Percentiles rank a stretch among this genome's conserved stretches.
Conservation (phyloP, 2,797 vertebrate genomes). For the Falco novaeseelandiae region DNA sequence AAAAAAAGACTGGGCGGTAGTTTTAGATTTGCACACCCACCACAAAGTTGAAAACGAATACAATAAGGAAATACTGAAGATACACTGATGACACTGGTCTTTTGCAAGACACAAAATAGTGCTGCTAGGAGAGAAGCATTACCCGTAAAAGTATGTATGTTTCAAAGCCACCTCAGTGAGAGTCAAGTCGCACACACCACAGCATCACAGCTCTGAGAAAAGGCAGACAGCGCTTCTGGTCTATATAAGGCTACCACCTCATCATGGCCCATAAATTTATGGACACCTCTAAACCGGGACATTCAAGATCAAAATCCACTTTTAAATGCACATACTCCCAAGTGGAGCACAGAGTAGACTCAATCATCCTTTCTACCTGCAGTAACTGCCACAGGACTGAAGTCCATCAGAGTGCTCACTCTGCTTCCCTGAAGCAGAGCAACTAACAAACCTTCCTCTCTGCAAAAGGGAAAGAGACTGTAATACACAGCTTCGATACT, state of each 20-base stretch:
- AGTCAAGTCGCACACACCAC: fast-evolving
- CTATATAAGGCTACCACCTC: background rate
- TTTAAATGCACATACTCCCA: background rate
- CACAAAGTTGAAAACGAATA: background rate
- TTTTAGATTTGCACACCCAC: background rate
- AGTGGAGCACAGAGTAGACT: background rate
- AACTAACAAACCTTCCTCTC: background rate
- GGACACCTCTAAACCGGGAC: fast-evolving
- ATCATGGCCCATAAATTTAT: background rate
- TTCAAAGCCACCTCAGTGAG: background rate
- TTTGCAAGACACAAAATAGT: background rate
- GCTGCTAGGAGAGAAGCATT: background rate
- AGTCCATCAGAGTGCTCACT: background rate
- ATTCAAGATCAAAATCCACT: background rate
- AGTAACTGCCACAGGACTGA: background rate
- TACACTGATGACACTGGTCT: background rate
- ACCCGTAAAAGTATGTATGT: background rate
- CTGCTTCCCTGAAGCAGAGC: background rate
- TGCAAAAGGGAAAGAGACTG: background rate
- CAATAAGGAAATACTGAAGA: background rate
- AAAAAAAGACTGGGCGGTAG: background rate
- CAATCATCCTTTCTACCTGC: background rate
- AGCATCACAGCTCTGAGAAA: background rate
- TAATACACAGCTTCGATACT: background rate
- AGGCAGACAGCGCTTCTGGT: background rate